Conservation (phyloP, 2,888 invertebrate species). For the Epirrita christyi region DNA sequence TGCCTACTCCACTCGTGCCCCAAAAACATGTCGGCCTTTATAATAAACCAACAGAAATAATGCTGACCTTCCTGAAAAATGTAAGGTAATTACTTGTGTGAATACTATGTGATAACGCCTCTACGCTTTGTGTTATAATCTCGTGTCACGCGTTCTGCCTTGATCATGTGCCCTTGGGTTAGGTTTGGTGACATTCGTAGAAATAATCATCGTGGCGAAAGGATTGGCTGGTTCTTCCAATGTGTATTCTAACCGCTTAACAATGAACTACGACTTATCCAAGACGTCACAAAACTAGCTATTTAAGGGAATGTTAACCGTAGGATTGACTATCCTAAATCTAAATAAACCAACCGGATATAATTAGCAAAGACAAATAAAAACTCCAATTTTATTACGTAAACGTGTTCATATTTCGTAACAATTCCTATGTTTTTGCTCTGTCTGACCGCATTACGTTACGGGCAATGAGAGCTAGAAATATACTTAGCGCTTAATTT, state of each 20-base stretch:
- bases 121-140: conserved; percentile 18
- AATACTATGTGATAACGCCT: conserved; percentile 27
- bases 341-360: conserved; percentile 30
- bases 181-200: too few relatives aligned
- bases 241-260: conserved; percentile 17
- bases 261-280: conserved; percentile 28
- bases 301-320: conserved; percentile 31
- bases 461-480: conserved; percentile 46
- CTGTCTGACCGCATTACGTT: conserved; percentile 52
- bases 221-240: too few relatives aligned
- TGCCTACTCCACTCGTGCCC: conserved; percentile 50
- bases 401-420: conserved; percentile 49
- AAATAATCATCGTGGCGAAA: too few relatives aligned
- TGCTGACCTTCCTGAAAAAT: conserved; percentile 66
- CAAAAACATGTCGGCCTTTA: conserved; percentile 38
- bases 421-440: conserved; percentile 53
- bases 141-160: neutral
- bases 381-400: conserved; percentile 50
- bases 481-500: conserved; percentile 22
- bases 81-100: conserved; percentile 48
- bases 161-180: too few relatives aligned
- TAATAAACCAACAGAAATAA: conserved; percentile 32
- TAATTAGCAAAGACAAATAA: conserved; percentile 42
- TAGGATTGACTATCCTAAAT: conserved; percentile 32
- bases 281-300: conserved; percentile 9